Conservation (phyloP, 2,797 vertebrate genomes). For the Enoplosus armatus region DNA sequence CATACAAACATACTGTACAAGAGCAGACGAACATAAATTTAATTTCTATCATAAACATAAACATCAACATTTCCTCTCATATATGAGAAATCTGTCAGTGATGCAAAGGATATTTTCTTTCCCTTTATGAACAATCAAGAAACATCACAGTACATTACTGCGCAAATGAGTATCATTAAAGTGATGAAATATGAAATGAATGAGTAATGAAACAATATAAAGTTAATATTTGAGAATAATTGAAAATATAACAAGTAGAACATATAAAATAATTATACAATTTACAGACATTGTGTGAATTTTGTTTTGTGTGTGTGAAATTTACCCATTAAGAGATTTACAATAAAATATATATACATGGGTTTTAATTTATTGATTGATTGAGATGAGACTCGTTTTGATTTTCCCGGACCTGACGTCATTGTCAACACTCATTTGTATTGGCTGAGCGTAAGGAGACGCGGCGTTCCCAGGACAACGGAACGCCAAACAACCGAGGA, state of each 20-base stretch:
- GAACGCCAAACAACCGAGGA: constrained; percentile 41
- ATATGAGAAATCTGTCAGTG: background rate
- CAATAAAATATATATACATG: background rate
- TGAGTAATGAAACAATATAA: too few relatives aligned
- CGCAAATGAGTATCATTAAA: too few relatives aligned
- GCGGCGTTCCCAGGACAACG: constrained; percentile 72
- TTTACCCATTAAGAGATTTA: too few relatives aligned
- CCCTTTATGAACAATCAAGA: background rate
- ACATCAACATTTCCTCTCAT: background rate
- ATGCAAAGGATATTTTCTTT: background rate
- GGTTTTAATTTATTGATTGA: too few relatives aligned
- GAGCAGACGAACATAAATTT: background rate
- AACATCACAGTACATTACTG: background rate
- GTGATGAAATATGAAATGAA: too few relatives aligned
- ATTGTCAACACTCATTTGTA: background rate
- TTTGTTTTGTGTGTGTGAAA: too few relatives aligned
- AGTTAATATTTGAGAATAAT: too few relatives aligned
- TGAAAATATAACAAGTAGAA: too few relatives aligned
- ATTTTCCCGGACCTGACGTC: constrained; percentile 54
- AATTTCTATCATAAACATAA: background rate
- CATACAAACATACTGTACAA: background rate
- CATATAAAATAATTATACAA: too few relatives aligned
- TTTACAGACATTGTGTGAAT: too few relatives aligned
- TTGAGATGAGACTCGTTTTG: background rate
- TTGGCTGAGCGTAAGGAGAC: constrained; percentile 18